These are phyloP conservation scores for Penaeus vannamei DNA, from an alignment of 1,140 invertebrate genomes.

Conservation along the genomic window DNA sequence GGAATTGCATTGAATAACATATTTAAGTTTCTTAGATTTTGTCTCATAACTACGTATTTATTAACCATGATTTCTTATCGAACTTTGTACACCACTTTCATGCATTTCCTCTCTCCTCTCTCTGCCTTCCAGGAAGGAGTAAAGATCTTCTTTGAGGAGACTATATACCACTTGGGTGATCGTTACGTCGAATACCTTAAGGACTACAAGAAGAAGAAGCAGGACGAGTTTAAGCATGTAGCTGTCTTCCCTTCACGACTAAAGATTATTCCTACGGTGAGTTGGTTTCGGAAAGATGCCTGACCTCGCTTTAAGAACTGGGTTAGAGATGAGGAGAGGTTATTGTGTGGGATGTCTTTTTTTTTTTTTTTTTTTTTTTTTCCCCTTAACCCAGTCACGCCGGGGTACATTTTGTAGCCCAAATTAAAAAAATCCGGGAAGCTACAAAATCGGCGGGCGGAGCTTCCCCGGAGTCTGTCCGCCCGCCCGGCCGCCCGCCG, in stretches of 20 bases:
- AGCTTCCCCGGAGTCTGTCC: no score
- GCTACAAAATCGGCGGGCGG: no score
- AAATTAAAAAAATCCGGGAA: no score
- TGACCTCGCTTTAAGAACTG: neutral
- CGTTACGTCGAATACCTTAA: slow-evolving; percentile 96
- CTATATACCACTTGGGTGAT: slow-evolving; percentile 99
- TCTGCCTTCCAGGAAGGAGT: slow-evolving; percentile 73
- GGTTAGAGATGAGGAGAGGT: neutral
- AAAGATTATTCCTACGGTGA: slow-evolving; percentile 85
- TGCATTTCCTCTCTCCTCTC: slow-evolving; percentile 70
- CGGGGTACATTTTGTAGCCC: no score
- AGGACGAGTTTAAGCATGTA: slow-evolving; percentile 95
- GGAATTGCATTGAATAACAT: no score
- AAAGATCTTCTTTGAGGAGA: slow-evolving; percentile 98
- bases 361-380: no score
- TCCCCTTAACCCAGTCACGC: no score
- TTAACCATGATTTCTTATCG: neutral
- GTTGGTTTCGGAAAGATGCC: neutral
- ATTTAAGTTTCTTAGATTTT: neutral
- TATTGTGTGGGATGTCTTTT: neutral
- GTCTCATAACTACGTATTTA: neutral
- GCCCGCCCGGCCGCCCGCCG: no score
- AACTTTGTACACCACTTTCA: neutral
- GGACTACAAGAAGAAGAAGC: slow-evolving; percentile 92
- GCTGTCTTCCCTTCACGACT: slow-evolving; percentile 99